Evolutionary conservation across 2,797 vertebrate species (phyloP).

Genomic region (Phataginus tricuspis): DNA sequence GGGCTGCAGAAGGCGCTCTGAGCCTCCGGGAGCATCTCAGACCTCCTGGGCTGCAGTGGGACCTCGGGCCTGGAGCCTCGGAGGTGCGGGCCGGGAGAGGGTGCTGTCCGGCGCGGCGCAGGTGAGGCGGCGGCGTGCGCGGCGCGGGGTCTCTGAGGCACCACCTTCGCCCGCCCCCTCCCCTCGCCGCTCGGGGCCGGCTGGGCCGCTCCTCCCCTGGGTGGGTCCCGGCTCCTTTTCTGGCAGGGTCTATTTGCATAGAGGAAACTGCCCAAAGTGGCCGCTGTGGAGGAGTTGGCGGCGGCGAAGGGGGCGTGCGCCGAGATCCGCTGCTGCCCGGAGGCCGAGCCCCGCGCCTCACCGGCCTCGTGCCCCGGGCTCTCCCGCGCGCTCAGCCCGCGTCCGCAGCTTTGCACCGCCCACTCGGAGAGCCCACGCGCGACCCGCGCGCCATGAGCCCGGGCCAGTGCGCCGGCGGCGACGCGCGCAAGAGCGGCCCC

Average conservation of each 20-base stretch:
- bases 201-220: conserved; percentile 74
- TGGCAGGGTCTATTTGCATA: conserved; percentile 80
- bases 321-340: neutral
- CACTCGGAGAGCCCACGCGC: neutral
- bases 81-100: neutral
- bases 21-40: too few relatives aligned
- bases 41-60: neutral
- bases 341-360: conserved; percentile 49
- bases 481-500: neutral
- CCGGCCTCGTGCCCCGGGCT: neutral
- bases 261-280: conserved; percentile 81
- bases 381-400: neutral
- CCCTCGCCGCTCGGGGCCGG: neutral
- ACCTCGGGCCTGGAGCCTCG: fast-evolving
- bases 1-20: neutral
- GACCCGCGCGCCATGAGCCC: conserved; percentile 49
- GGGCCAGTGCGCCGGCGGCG: neutral
- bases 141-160: fast-evolving
- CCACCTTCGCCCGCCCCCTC: neutral
- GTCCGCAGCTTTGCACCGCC: neutral
- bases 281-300: conserved; percentile 37
- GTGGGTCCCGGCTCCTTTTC: conserved; percentile 74
- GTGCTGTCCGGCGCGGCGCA: neutral
- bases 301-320: conserved; percentile 51
- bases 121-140: neutral